Evolutionary conservation across 2,888 invertebrate genomes (phyloP), one percentile per base, ranked within the genome.

Genomic region (Oscheius sp.): DNA sequence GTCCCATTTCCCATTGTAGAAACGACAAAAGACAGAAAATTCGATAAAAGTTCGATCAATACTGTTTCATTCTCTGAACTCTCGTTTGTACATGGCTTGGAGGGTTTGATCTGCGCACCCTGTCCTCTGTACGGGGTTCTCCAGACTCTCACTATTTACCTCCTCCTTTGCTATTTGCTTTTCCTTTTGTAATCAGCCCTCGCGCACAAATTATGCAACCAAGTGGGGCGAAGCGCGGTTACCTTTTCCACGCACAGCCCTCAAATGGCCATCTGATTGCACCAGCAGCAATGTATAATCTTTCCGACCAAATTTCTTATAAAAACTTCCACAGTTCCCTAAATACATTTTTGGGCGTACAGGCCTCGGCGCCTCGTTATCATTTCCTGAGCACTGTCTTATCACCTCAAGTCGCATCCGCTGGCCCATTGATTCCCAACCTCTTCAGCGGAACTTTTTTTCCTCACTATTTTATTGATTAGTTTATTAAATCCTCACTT

Each of bases 181-280:
- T 66, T 73, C 73, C 66, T 73, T 72, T 72, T 72, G 71, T 72
- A 72, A 72, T 72, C 60, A 60, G 60, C 50, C 48, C 60, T 72
- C 62, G 71, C 68, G 68, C 68, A 55, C 68, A 68, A 68, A 68
- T 68, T 68, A 68, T 68, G 68, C 68, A 68, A 68, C 68, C 68
- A 68, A 68, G 68, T 68, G 68, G 55, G 68, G 68, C 68, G 55
- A 55, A 55, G 55, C 65, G 51, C 50, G 51, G 65, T 65, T 65
- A 50, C 65, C 13, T 48, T 42, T 42, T 42, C 42, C 42, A 42
- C 42, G 42, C 42, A 42, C 7, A 3, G 42, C 42, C 42, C 7
- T 42, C 42, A 42, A 42, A 42, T 42, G 7, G 3, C 42, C 42
- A 42, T 42, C 42, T 42, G 42, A 42, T 42, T 42, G 42, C 7